Evolutionary conservation across 2,797 vertebrate species (phyloP), one percentile per base, ranked within the genome.

Genomic region (Chelon auratus): DNA sequence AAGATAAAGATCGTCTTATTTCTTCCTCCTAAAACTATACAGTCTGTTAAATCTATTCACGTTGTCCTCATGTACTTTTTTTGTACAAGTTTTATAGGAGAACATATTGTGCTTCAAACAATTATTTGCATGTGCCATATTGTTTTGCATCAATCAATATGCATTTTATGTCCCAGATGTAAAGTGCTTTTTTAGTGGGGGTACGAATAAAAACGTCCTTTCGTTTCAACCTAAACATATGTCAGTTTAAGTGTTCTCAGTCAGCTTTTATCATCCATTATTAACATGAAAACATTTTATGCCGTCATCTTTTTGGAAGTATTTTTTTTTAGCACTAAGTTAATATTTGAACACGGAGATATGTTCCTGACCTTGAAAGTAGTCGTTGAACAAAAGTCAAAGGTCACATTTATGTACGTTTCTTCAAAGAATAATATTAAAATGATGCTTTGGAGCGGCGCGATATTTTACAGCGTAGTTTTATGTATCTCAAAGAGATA

Each of bases 361-460:
- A 57, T 20, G 12, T 0, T 47, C 24, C 3, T 39, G 42, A 48
- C 17, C 33, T 51, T 51, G 7, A 15, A 66, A 33, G 26, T 11
- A 42, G 5, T n/a, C 22, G 45, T 20, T 51, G 5, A 51, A 57
- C 12, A 52, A 66, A 61, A 57, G 9, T 26, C 24, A 14, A 5
- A 18, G 60, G 42, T 30, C 53, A 47, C 33, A 45, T 33, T 68
- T 1, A 22, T 33, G 30, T 3, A 7, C 11, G 50, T 50, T 59
- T 26, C 11, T 62, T 52, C 37, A 80, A 39, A 65, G 9, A 53
- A 72, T 2, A 55, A 14, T 50, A 22, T 65, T 52, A 13, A 53
- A 7, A 9, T 42, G 3, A 37, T 54, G 26, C 62, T 66, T 53
- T 63, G 39, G 18, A 77, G 15, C 24, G 22, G 71, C 55, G 52